phyloP scores from a whole-genome alignment of 2,888 invertebrate species.

The Argyresthia goedartella region DNA sequence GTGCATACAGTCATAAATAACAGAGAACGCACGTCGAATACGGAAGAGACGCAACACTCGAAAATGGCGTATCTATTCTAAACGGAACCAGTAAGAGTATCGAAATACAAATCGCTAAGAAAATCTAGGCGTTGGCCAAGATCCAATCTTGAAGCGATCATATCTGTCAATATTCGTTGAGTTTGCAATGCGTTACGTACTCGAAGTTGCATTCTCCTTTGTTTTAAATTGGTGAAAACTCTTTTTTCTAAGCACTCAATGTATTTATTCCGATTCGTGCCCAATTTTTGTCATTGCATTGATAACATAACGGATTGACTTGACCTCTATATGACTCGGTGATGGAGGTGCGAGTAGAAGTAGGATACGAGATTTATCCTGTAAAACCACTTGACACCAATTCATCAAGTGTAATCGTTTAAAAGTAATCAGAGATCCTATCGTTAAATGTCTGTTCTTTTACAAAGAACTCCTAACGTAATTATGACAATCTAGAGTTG shows the following conservation, averaged over 20 bases:
- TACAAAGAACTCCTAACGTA: conserved; percentile 41
- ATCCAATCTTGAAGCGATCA: conserved; percentile 67
- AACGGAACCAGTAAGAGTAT: conserved; percentile 58
- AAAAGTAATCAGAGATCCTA: conserved; percentile 9
- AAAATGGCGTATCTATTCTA: conserved; percentile 61
- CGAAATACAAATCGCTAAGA: conserved; percentile 61
- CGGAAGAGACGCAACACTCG: conserved; percentile 48
- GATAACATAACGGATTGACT: too few relatives aligned
- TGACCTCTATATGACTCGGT: too few relatives aligned
- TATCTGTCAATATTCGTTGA: conserved; percentile 68
- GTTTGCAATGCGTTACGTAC: conserved; percentile 40
- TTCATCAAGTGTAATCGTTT: too few relatives aligned
- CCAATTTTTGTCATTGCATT: too few relatives aligned
- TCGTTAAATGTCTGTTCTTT: conserved; percentile 12
- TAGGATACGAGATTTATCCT: too few relatives aligned
- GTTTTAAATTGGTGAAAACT: too few relatives aligned
- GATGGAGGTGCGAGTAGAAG: too few relatives aligned
- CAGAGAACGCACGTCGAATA: conserved; percentile 46
- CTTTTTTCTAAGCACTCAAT: too few relatives aligned
- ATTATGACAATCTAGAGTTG: conserved; percentile 54
- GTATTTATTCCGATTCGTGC: too few relatives aligned
- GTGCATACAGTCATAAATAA: conserved; percentile 52
- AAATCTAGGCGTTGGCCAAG: conserved; percentile 61
- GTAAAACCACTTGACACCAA: too few relatives aligned
- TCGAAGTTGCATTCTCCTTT: conserved; percentile 22